Conservation (phyloP, 2,888 invertebrate genomes). For the Hirtodrosophila cameraria region DNA sequence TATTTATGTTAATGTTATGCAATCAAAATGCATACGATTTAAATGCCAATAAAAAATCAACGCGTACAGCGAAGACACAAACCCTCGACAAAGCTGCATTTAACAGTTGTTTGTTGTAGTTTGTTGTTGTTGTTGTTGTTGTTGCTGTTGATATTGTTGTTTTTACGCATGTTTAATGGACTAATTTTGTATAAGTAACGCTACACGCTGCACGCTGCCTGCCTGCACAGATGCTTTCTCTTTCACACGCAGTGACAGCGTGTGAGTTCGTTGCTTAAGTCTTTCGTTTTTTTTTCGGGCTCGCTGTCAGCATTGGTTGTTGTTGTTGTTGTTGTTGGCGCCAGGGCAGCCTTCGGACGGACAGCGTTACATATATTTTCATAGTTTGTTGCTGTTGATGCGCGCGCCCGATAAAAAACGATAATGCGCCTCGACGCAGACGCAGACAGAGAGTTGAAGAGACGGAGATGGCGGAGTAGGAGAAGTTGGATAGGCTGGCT, state of each 20-base stretch:
- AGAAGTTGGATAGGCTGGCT: not conserved
- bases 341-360: constrained; percentile 64
- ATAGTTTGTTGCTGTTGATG: constrained; percentile 76
- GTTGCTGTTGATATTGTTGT: constrained; percentile 54
- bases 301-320: not conserved
- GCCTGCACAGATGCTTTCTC: constrained; percentile 42
- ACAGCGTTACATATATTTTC: constrained; percentile 73
- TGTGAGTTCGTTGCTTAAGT: constrained; percentile 72
- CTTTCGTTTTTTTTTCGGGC: constrained; percentile 55
- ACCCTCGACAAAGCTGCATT: constrained; percentile 55
- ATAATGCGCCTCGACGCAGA: constrained; percentile 56
- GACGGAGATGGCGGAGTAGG: too few species aligned
- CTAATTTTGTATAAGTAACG: constrained; percentile 62
- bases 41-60: constrained; percentile 81
- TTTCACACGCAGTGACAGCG: constrained; percentile 56
- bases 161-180: constrained; percentile 80
- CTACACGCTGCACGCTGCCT: too few species aligned
- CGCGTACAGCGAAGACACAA: constrained; percentile 56
- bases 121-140: constrained; percentile 42
- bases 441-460: constrained; percentile 8
- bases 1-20: constrained; percentile 82
- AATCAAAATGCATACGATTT: constrained; percentile 81
- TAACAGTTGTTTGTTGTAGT: constrained; percentile 59
- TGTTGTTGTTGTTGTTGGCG: constrained; percentile 65
- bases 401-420: constrained; percentile 70